Percentiles rank a stretch among this genome's conserved stretches.
phyloP scores from a whole-genome alignment of 2,888 invertebrate genomes.

The Apamea anceps region DNA sequence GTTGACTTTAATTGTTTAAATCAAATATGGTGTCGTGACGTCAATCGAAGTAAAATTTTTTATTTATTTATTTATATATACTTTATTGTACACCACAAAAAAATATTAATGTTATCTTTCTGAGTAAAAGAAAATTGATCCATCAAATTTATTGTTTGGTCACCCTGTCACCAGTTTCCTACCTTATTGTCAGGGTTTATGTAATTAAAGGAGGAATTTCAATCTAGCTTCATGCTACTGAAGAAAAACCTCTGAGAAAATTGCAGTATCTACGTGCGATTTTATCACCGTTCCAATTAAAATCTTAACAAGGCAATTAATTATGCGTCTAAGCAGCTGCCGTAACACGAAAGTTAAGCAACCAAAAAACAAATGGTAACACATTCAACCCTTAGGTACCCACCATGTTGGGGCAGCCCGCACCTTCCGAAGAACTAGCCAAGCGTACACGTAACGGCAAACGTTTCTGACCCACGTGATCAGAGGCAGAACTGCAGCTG shows the following conservation, averaged over 20 bases:
- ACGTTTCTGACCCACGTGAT: conserved; percentile 61
- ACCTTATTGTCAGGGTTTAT: neutral
- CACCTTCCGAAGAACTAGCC: conserved; percentile 64
- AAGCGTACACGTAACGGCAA: conserved; percentile 73
- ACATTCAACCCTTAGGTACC: conserved; percentile 42
- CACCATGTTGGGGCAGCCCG: conserved; percentile 58
- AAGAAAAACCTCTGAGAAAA: neutral
- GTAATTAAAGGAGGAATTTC: neutral
- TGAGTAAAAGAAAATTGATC: neutral
- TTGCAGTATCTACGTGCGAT: neutral
- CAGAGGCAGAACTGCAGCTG: conserved; percentile 60
- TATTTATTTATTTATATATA: too few relatives aligned
- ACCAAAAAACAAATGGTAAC: conserved; percentile 11
- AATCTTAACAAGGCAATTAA: neutral
- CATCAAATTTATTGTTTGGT: neutral
- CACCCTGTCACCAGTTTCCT: neutral
- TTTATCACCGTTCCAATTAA: neutral
- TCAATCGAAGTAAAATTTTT: conserved; percentile 12
- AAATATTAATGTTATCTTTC: conserved; percentile 5
- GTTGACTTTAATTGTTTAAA: conserved; percentile 43
- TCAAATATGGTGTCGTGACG: conserved; percentile 34
- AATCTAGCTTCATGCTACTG: neutral
- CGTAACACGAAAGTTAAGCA: neutral
- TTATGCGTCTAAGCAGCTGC: neutral
- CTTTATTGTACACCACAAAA: too few relatives aligned